Conservation (phyloP, 2,113 vertebrate genomes). For the Tachuris rubrigastra region DNA sequence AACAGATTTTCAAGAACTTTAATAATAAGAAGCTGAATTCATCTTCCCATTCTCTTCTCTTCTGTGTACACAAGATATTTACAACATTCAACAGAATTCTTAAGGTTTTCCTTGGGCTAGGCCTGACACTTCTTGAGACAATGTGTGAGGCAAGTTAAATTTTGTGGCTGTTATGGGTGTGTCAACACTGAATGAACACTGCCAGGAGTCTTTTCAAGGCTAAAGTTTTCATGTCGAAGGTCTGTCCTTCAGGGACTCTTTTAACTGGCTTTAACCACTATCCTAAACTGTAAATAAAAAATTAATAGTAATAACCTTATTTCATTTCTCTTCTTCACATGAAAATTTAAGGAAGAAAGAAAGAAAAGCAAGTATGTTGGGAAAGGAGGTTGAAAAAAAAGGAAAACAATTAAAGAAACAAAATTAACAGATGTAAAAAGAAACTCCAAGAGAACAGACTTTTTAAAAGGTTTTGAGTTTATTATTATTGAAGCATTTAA, state of each 20-base stretch:
- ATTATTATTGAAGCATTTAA: neutral
- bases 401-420: neutral
- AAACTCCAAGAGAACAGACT: neutral
- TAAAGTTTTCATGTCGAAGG: neutral
- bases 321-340: neutral
- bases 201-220: neutral
- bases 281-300: neutral
- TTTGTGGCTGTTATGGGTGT: rapidly evolving
- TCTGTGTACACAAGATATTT: neutral
- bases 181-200: neutral
- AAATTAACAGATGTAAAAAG: neutral
- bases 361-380: neutral
- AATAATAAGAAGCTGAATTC: neutral
- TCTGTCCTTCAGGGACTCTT: neutral
- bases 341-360: neutral
- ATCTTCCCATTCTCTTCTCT: neutral
- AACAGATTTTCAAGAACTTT: neutral
- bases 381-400: neutral
- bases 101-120: neutral
- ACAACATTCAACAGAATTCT: neutral
- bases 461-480: neutral
- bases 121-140: neutral
- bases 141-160: neutral
- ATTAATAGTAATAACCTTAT: too few species aligned
- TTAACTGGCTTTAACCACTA: neutral